Base-by-base conservation (phyloP, 2,113 vertebrate species). In the Semnornis frantzii region DNA sequence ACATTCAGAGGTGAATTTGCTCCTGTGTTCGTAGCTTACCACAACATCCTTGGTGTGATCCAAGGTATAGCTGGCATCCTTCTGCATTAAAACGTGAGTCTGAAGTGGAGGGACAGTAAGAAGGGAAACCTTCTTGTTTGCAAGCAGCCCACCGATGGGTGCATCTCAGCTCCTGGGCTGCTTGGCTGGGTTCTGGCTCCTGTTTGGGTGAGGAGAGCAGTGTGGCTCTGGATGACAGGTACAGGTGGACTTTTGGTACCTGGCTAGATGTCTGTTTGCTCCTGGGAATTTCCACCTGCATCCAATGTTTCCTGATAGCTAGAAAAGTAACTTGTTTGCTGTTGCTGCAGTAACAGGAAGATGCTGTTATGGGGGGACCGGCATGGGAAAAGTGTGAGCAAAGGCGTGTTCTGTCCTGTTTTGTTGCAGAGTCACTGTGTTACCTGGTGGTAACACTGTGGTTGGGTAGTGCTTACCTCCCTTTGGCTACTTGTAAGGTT, bases 341-440 rank as follows among this genome's bases (percentile, higher is more conserved):
- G 17, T 46, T 57, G 20, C 48, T 46, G 6, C 8, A 19, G 37
- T 9, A n/a, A 27, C 13, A 50, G 55, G 55, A 58, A 63, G 59
- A 46, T 18, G 31, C 31, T 60, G 54, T 52, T 48, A 8, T 8
- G 17, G 57, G 58, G 34, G 34, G 31, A 37, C 5, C 31, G 76
- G 25, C 23, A 17, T 3, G 11, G 55, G 54, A 15, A 37, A 33
- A 68, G 34, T 10, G 42, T 25, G 62, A 72, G n/a, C 20, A 16
- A 42, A 42, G 50, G 28, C 10, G 1, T 0, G 1, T 10, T 69
- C 42, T 24, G 15, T 54, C 60, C 17, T 44, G 42, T 44, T 44
- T 55, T 68, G 65, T 24, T 1, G 1, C 30, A 10, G 37, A n/a
- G n/a, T 20, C 0, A 0, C 24, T 14, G 24, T 48, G 58, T 18